Base-by-base conservation (phyloP, 1,140 invertebrate genomes). In the Solenopsis fugax region DNA sequence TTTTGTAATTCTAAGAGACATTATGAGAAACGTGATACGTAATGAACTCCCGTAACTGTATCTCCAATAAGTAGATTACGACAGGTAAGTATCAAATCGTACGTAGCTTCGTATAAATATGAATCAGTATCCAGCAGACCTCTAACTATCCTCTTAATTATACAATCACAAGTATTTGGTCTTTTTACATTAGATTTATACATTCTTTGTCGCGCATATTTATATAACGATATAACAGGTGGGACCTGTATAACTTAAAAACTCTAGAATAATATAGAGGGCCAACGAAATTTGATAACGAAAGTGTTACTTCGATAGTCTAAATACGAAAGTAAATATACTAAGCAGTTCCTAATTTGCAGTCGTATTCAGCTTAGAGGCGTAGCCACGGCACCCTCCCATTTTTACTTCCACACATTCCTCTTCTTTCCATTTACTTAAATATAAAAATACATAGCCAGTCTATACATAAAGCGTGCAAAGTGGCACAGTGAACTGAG, bases 371-470 rank as follows among this genome's bases (percentile, higher is more conserved):
- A 90, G 62, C 75, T 82, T 89, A 89, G 69, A 81, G 75, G 80
- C 88, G 85, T 87, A 92, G 92, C 93, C 92, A 93, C 92, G 92
- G 91, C 92, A 89, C 92, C 91, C 69, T 87, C 88, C 62, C 88
- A 84, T 45, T 62, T 91, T 88, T 81, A 85, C 87, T 89, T 82
- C 78, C 41, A 41, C 41, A 48, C 82, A 88, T 88, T 88, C 82
- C 71, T 81, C 34, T 69, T 56, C 65, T 45, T 90, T 58, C 85
- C 78, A 85, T 90, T 95, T 93, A 95, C 93, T 95, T 95, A 95
- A 95, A 95, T 95, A 95, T 95, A 95, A 95, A 95, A 95, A 95
- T 95, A 95, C 94, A 95, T 95, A 95, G 94, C 95, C 95, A 95
- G 94, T 95, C 95, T 95, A 95, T 95, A 95, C 93, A 95, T 94